These are phyloP conservation scores for Philopedon plagiatum DNA, from an alignment of 2,888 invertebrate genomes.

Conservation along the genomic window DNA sequence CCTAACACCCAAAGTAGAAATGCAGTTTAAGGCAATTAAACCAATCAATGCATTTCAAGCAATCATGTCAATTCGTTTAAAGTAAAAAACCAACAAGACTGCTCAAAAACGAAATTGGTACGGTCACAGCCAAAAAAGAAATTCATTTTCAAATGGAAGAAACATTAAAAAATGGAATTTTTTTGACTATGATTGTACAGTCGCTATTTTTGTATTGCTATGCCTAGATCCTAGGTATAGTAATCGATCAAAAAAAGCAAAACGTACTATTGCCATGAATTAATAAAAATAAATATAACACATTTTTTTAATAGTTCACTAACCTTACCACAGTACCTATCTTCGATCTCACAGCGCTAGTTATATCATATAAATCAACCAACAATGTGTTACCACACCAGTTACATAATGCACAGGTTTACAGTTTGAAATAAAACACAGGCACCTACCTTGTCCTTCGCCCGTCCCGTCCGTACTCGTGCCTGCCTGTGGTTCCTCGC, in stretches of 20 bases:
- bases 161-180: too few relatives aligned
- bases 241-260: too few relatives aligned
- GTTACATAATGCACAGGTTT: conserved; percentile 38
- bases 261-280: too few relatives aligned
- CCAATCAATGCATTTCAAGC: neutral
- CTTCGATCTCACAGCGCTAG: neutral
- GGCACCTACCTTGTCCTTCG: conserved; percentile 68
- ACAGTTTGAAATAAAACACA: conserved; percentile 24
- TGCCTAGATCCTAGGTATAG: too few relatives aligned
- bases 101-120: neutral
- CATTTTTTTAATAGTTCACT: too few relatives aligned
- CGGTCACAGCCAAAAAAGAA: neutral
- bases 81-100: conserved; percentile 17
- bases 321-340: too few relatives aligned
- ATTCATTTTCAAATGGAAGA: neutral
- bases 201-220: too few relatives aligned
- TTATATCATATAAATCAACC: neutral
- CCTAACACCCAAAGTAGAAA: too few relatives aligned
- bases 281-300: too few relatives aligned
- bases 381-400: conserved; percentile 35
- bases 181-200: too few relatives aligned
- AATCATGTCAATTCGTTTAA: neutral
- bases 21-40: neutral
- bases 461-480: conserved; percentile 65
- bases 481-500: conserved; percentile 67